phyloP scores from a whole-genome alignment of 1,140 invertebrate species.

The Metopolophium dirhodum region DNA sequence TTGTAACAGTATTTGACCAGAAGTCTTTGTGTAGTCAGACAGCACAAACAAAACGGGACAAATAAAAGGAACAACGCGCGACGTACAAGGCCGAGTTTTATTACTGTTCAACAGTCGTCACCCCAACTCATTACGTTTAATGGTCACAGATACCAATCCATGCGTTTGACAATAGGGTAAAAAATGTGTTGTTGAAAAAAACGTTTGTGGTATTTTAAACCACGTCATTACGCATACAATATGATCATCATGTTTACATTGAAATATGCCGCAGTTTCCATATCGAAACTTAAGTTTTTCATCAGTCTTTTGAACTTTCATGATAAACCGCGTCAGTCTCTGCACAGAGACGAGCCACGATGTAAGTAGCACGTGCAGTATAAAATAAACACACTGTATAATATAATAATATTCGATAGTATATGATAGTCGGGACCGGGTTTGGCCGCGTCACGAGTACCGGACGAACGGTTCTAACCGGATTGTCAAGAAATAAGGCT shows the following conservation, averaged over 20 bases:
- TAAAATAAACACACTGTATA: neutral
- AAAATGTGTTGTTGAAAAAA: neutral
- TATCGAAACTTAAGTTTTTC: neutral
- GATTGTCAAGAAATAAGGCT: slow-evolving; percentile 13
- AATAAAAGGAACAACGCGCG: neutral
- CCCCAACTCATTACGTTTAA: neutral
- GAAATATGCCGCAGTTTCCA: neutral
- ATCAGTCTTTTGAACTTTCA: neutral
- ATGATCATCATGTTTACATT: neutral
- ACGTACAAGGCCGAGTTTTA: neutral
- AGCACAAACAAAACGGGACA: slow-evolving; percentile 29
- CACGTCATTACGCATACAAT: neutral
- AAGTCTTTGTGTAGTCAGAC: neutral
- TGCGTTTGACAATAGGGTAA: neutral
- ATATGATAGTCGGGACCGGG: neutral
- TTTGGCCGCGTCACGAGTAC: slow-evolving; percentile 45
- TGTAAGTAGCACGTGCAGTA: slow-evolving; percentile 9
- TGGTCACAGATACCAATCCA: neutral
- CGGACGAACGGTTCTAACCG: slow-evolving; percentile 52
- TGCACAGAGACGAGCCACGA: no score
- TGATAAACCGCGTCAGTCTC: neutral
- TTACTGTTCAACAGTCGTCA: neutral
- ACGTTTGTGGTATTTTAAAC: neutral
- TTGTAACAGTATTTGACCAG: slow-evolving; percentile 22
- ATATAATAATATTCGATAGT: slow-evolving; percentile 12